Base-by-base conservation (phyloP, 2,797 vertebrate genomes). In the Acanthiza pusilla region DNA sequence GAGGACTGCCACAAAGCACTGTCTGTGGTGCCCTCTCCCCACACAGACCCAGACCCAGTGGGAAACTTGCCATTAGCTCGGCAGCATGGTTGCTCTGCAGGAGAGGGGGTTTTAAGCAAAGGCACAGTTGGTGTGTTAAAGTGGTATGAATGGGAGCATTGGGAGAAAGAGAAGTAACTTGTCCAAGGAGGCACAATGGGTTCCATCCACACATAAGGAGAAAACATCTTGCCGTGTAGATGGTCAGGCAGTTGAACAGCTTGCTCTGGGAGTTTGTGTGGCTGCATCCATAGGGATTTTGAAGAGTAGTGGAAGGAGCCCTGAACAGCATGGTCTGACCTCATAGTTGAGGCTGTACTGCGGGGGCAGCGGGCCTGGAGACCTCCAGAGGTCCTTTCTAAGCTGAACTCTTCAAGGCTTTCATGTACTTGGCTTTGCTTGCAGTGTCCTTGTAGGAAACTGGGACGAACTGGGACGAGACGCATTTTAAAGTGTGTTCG, bases 401-500 rank as follows among this genome's bases (percentile, higher is more conserved):
- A 38, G 22, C 30, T 25, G 62, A 65, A 25, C 45, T 45, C 22
- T 65, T 11, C 22, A 65, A n/a, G 42, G 62, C 22, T 65, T 65
- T 21, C 32, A 19, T 45, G 22, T n/a, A 45, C 42, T n/a, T 45
- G 22, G 32, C 32, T n/a, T 65, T n/a, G 43, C 16, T 65, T 65
- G 42, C 32, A 47, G 62, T 16, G n/a, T 47, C 32, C 43, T 45
- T 26, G 3, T n/a, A 65, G 22, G 32, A 18, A 47, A 11, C 26
- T 13, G 55, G 17, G 32, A 58, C 32, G 36, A 51, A 27, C 15
- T 7, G 32, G 38, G 22, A 45, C 0, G 1, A 43, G 36, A 58
- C 0, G 1, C 22, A 7, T 57, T 58, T 66, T 16, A 36, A 50
- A 67, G 32, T 3, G 1, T 4, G 45, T 19, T 43, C 1, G 0